phyloP scores from a whole-genome alignment of 2,113 vertebrate species.

The Entomyzon cyanotis region DNA sequence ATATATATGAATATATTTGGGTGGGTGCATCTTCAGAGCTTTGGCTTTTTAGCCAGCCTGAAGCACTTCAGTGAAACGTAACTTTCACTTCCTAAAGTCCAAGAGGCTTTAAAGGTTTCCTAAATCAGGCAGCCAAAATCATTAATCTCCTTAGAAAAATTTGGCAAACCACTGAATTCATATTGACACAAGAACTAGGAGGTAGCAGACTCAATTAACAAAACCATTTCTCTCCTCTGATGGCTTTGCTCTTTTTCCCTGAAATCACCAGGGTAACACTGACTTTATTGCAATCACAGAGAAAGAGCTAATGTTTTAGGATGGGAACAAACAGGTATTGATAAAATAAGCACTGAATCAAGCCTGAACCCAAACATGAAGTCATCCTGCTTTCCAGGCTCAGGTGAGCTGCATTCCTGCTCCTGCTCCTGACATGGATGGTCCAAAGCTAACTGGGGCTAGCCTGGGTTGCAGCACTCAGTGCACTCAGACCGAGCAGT shows the following conservation, averaged over 20 bases:
- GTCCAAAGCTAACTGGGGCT: background rate
- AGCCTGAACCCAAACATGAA: background rate
- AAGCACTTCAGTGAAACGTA: background rate
- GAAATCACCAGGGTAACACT: slow-evolving; percentile 13
- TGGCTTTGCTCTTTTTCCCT: background rate
- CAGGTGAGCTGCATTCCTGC: background rate
- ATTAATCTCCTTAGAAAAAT: slow-evolving; percentile 54
- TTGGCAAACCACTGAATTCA: slow-evolving; percentile 43
- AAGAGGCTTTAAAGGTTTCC: slow-evolving; percentile 9
- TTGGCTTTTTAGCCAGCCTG: background rate
- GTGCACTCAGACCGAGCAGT: background rate
- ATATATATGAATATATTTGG: background rate
- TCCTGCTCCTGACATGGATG: rapidly evolving
- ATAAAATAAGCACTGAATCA: background rate
- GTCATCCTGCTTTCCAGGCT: background rate
- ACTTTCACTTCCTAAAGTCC: slow-evolving; percentile 1
- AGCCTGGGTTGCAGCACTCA: rapidly evolving
- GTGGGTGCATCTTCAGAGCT: background rate
- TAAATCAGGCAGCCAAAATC: slow-evolving; percentile 30
- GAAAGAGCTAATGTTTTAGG: background rate
- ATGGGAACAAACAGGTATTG: background rate
- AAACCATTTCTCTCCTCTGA: slow-evolving; percentile 37
- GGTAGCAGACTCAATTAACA: slow-evolving; percentile 35
- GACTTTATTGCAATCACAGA: background rate
- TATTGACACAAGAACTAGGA: slow-evolving; percentile 31